phyloP scores from a whole-genome alignment of 2,797 vertebrate species.

The Cynopterus sphinx region DNA sequence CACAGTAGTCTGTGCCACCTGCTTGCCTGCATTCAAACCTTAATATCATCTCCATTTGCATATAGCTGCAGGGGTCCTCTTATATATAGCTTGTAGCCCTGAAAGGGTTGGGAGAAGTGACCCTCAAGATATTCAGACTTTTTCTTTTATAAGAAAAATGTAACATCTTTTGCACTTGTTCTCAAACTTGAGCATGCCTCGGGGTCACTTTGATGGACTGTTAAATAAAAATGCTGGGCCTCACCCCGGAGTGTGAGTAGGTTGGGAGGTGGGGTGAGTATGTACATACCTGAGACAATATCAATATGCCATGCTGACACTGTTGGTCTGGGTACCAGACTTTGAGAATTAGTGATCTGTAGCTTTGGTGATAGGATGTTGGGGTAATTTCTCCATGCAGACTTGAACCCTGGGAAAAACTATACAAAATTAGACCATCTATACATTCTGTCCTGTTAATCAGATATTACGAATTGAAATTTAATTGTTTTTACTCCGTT shows the following conservation, averaged over 20 bases:
- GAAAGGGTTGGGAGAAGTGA: not conserved
- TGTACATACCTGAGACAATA: accelerated
- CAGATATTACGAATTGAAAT: not conserved
- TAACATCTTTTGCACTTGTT: not conserved
- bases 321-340: not conserved
- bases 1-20: not conserved
- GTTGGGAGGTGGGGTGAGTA: not conserved
- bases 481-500: not conserved
- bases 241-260: not conserved
- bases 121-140: not conserved
- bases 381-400: not conserved
- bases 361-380: not conserved
- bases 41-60: not conserved
- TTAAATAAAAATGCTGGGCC: not conserved
- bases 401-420: not conserved
- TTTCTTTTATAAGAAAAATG: not conserved
- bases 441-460: not conserved
- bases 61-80: not conserved
- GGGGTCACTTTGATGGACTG: not conserved
- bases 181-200: not conserved
- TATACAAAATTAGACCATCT: not conserved
- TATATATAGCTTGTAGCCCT: not conserved
- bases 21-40: not conserved
- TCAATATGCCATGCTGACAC: not conserved
- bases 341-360: not conserved